Percentiles rank a stretch among this genome's conserved stretches.
phyloP scores from a whole-genome alignment of 2,888 invertebrate genomes.

The Clanis bilineata region DNA sequence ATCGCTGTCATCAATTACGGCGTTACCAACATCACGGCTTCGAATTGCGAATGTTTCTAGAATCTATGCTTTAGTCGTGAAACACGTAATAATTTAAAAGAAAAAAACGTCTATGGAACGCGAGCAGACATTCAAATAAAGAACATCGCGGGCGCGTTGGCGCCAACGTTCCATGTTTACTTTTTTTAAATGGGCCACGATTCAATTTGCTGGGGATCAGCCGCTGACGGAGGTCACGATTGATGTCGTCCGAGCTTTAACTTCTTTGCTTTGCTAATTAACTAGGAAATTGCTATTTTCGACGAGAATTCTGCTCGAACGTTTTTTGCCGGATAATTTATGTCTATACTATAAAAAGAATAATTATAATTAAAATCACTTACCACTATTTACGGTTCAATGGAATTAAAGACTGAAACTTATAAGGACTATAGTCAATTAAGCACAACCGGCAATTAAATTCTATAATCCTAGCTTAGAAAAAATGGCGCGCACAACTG shows the following conservation, averaged over 20 bases:
- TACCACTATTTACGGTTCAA: neutral
- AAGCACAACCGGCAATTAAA: neutral
- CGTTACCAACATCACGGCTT: constrained; percentile 25
- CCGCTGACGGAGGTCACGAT: constrained; percentile 55
- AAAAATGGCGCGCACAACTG: neutral
- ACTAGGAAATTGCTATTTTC: constrained; percentile 22
- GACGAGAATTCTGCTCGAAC: neutral
- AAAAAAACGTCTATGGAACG: constrained; percentile 43
- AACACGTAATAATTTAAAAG: constrained; percentile 47
- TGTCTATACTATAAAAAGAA: neutral
- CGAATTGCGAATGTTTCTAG: constrained; percentile 15
- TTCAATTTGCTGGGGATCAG: constrained; percentile 74
- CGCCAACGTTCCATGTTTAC: constrained; percentile 75
- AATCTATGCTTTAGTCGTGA: constrained; percentile 19
- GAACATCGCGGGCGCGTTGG: constrained; percentile 72
- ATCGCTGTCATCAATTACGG: constrained; percentile 33
- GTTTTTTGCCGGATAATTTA: neutral
- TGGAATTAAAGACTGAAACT: neutral
- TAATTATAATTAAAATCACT: neutral
- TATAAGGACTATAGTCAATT: neutral
- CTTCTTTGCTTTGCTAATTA: constrained; percentile 37
- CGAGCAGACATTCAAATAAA: constrained; percentile 70
- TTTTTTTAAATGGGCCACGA: constrained; percentile 70
- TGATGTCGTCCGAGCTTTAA: constrained; percentile 43
- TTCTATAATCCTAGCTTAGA: constrained; percentile 14